Evolutionary conservation across 2,797 vertebrate genomes (phyloP).

Genomic region (Lutjanus campechanus): DNA sequence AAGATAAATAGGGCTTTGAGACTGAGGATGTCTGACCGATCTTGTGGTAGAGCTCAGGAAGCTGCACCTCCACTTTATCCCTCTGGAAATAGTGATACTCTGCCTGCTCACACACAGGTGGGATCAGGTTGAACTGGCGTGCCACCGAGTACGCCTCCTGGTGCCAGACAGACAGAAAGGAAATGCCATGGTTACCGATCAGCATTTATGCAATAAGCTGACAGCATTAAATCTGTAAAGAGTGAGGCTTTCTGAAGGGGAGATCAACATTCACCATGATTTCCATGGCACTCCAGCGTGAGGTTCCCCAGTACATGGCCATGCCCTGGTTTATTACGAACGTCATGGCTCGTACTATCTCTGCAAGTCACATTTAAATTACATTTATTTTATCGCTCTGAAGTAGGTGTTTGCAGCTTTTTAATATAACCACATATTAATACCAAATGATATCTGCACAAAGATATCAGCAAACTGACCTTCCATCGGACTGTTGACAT

Average conservation of each 20-base stretch:
- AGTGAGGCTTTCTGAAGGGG: constrained; percentile 16
- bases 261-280: constrained; percentile 83
- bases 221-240: not conserved
- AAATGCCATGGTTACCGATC: constrained; percentile 30
- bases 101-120: constrained; percentile 93
- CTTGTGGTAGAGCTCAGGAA: constrained; percentile 95
- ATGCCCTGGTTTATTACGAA: constrained; percentile 99
- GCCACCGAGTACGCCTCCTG: constrained; percentile 95
- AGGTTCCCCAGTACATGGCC: constrained; percentile 99
- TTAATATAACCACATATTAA: not conserved
- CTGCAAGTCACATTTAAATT: constrained; percentile 76
- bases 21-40: constrained; percentile 85
- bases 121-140: constrained; percentile 94
- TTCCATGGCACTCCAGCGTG: constrained; percentile 98
- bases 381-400: not conserved
- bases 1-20: constrained; percentile 17
- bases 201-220: constrained; percentile 2
- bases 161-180: constrained; percentile 45
- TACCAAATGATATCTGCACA: not conserved
- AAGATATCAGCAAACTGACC: constrained; percentile 75
- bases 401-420: not conserved
- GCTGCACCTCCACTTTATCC: constrained; percentile 92
- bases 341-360: constrained; percentile 98
- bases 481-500: constrained; percentile 94
- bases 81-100: constrained; percentile 95